Evolutionary conservation across 2,888 invertebrate genomes (phyloP), one percentile per base, ranked within the genome.

Genomic region (Ceramica pisi): DNA sequence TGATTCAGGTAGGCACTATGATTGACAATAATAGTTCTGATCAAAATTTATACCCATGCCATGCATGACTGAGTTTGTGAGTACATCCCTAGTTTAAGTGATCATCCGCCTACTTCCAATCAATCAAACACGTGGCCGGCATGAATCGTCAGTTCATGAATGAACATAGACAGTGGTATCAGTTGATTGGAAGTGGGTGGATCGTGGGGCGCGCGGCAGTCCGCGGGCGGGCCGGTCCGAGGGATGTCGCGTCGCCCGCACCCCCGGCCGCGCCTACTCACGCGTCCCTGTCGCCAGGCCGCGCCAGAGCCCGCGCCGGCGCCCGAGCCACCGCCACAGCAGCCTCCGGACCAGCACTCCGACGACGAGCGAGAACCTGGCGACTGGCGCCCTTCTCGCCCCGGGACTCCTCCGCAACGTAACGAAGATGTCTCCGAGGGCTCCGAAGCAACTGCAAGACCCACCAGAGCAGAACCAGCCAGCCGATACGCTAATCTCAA

Each of bases 401-500:
- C 95, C 0, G 84, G 94, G 0, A 93, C 95, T 0, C 95, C 95
- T 1, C 94, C 95, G 60, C 94, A 94, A 70, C 91, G 95, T 80
- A 91, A 92, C 55, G 95, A 96, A 85, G 96, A 96, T 85, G 88
- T 92, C 84, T 95, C 96, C 83, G 95, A 95, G 83, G 94, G 94
- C 10, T 96, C 95, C 2, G 95, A 96, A 79, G 91, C 72, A 19
- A 82, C 91, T 0, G 96, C 93, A 93, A 97, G 96, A 94, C 97
- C 96, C 92, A 96, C 86, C 94, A 95, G 92, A 92, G 91, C 96
- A 83, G 94, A 97, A 92, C 96, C 97, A 85, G 90, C 96, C 71
- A 96, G 97, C 91, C 95, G 97, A 86, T 98, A 98, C 93, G 97
- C 97, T 81, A 98, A 98, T 92, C 96, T 98, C 65, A 98, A 98